Percentiles rank a stretch among this genome's conserved stretches.
phyloP scores from a whole-genome alignment of 2,113 vertebrate species.

The Danio rerio region GRCz12tu NC_133193.1:1486501-1487000 shows the following conservation, averaged over 20 bases:
- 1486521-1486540: background rate
- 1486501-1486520: background rate
- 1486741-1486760: background rate
- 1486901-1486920: background rate
- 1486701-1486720: constrained; percentile 1
- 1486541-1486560: background rate
- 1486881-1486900: no score
- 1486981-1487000: no score
- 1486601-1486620: background rate
- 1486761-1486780: background rate
- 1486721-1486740: background rate
- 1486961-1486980: background rate
- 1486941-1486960: background rate
- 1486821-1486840: no score
- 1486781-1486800: no score
- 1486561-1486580: background rate
- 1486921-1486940: background rate
- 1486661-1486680: constrained; percentile 9
- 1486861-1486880: no score
- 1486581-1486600: background rate
- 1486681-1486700: constrained; percentile 1
- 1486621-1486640: background rate
- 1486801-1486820: no score
- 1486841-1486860: no score
- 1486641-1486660: background rate